Evolutionary conservation across 2,113 vertebrate genomes (phyloP).

Genomic region (Oreochromis tanganicae): DNA sequence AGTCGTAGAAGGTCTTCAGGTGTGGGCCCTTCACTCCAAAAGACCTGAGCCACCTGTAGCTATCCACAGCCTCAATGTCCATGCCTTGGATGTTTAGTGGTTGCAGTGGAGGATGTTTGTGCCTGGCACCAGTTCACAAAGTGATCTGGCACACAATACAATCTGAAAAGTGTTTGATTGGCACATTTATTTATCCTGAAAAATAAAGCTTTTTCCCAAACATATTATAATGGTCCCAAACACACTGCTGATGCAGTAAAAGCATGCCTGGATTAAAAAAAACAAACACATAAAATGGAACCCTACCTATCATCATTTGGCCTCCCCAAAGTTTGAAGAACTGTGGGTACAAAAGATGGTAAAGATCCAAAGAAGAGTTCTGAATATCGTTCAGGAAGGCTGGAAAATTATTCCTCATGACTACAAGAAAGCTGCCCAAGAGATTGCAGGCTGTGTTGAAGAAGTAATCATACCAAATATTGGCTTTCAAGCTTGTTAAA

Average conservation of each 20-base stretch:
- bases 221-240: rapidly evolving
- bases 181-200: background rate
- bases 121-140: background rate
- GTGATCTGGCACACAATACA: rapidly evolving
- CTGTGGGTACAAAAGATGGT: rapidly evolving
- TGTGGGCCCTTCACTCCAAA: rapidly evolving
- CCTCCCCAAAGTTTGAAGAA: background rate
- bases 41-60: background rate
- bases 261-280: rapidly evolving
- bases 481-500: background rate
- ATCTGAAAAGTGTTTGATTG: rapidly evolving
- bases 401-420: background rate
- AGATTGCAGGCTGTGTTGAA: background rate
- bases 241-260: rapidly evolving
- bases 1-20: background rate
- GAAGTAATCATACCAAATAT: background rate
- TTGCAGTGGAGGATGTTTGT: background rate
- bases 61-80: rapidly evolving
- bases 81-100: background rate
- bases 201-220: rapidly evolving
- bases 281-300: rapidly evolving
- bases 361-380: background rate
- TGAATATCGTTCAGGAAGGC: background rate
- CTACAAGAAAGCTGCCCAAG: rapidly evolving
- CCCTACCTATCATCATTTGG: background rate